phyloP scores from a whole-genome alignment of 2,113 vertebrate species.

The Notothenia rossii region DNA sequence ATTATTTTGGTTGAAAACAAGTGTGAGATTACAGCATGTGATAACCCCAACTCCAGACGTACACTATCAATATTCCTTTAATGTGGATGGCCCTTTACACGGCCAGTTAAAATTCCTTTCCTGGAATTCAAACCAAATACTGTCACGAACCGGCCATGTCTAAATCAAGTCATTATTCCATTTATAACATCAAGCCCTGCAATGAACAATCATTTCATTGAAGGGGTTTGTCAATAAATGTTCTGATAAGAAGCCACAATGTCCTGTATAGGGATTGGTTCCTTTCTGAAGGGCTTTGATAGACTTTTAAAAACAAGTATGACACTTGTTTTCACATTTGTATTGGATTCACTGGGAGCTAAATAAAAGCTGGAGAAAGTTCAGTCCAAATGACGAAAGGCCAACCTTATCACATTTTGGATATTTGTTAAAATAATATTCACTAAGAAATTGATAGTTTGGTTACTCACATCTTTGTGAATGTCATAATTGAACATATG shows the following conservation, averaged over 20 bases:
- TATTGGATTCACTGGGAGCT: background rate
- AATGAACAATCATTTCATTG: constrained; percentile 81
- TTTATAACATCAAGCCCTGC: constrained; percentile 74
- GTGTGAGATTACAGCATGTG: too few species aligned
- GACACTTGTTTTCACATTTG: constrained; percentile 7
- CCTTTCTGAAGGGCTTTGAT: constrained; percentile 68
- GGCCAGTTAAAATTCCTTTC: constrained; percentile 57
- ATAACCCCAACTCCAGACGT: background rate
- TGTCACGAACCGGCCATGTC: constrained; percentile 58
- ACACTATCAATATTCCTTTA: background rate
- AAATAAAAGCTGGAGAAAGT: background rate
- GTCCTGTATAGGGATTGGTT: constrained; percentile 62
- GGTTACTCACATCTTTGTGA: background rate
- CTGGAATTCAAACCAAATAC: constrained; percentile 64
- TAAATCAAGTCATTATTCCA: constrained; percentile 55
- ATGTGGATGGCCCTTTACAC: background rate
- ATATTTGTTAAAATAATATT: background rate
- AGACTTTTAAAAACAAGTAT: constrained; percentile 24
- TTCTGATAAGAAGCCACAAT: constrained; percentile 56
- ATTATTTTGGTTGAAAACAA: too few species aligned
- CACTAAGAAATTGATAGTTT: background rate
- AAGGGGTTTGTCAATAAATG: constrained; percentile 62
- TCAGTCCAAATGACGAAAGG: background rate
- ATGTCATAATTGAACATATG: background rate
- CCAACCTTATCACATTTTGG: background rate